phyloP scores from a whole-genome alignment of 2,797 vertebrate genomes.

The Sphaeramia orbicularis region DNA sequence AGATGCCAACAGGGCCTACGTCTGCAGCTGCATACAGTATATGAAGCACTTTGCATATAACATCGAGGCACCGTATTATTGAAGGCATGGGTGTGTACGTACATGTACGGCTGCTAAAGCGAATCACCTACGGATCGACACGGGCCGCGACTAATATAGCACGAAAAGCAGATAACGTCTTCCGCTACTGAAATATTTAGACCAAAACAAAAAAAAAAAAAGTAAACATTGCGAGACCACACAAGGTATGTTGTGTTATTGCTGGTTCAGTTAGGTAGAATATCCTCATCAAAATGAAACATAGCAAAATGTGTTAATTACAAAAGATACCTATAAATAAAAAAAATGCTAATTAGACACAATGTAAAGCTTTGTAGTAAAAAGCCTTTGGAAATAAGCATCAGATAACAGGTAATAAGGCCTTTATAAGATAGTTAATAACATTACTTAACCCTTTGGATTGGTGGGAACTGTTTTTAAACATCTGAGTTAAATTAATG shows the following conservation, averaged over 20 bases:
- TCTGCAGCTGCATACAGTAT: conserved; percentile 66
- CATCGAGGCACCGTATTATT: conserved; percentile 80
- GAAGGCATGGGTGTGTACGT: conserved; percentile 68
- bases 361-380: conserved; percentile 21
- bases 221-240: conserved; percentile 68
- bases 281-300: conserved; percentile 72
- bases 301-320: conserved; percentile 59
- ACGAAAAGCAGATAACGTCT: conserved; percentile 46
- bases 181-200: conserved; percentile 41
- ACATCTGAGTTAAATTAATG: too few relatives aligned
- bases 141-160: conserved; percentile 66
- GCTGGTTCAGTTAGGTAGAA: conserved; percentile 71
- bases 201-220: conserved; percentile 48
- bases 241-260: conserved; percentile 67
- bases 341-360: conserved; percentile 72
- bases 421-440: too few relatives aligned
- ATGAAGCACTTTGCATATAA: conserved; percentile 76
- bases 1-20: conserved; percentile 39
- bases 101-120: conserved; percentile 64
- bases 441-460: too few relatives aligned
- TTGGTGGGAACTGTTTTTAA: too few relatives aligned
- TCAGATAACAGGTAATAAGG: too few relatives aligned
- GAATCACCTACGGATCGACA: conserved; percentile 55
- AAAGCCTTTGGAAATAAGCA: too few relatives aligned
- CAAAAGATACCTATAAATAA: conserved; percentile 82